Evolutionary conservation across 1,140 invertebrate species (phyloP).

Genomic region (Anthonomus grandis): DNA sequence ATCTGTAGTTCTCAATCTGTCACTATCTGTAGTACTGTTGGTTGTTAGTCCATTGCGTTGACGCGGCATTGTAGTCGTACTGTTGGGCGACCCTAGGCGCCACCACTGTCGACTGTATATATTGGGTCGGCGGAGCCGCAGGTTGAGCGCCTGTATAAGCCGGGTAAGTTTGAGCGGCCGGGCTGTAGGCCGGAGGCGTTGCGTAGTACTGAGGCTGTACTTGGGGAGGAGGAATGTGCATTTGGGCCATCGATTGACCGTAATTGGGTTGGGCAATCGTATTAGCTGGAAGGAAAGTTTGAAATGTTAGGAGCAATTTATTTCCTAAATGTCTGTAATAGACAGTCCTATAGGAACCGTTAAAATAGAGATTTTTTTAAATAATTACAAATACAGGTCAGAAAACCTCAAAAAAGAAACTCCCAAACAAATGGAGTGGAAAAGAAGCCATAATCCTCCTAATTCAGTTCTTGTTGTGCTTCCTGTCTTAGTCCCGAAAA

Average conservation of each 20-base stretch:
- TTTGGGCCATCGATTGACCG: slow-evolving; percentile 41
- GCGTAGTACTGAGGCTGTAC: slow-evolving; percentile 42
- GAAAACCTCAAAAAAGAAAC: no score
- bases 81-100: slow-evolving; percentile 34
- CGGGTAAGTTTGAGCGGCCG: slow-evolving; percentile 34
- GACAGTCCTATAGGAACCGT: no score
- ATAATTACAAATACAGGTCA: no score
- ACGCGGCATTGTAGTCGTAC: slow-evolving; percentile 44
- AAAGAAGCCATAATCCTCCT: no score
- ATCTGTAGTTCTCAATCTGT: no score
- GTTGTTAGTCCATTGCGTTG: slow-evolving; percentile 44
- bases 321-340: no score
- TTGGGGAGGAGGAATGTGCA: slow-evolving; percentile 46
- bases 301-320: no score
- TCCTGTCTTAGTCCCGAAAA: no score
- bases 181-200: slow-evolving; percentile 39
- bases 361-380: no score
- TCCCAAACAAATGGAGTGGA: no score
- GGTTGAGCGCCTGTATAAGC: slow-evolving; percentile 34
- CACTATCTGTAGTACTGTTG: slow-evolving; percentile 47
- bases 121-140: slow-evolving; percentile 31
- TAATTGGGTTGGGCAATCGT: slow-evolving; percentile 31
- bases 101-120: slow-evolving; percentile 30
- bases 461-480: no score
- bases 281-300: slow-evolving; percentile 2